Conservation (phyloP, 2,888 invertebrate genomes). For the Trachelus iudaicus region DNA sequence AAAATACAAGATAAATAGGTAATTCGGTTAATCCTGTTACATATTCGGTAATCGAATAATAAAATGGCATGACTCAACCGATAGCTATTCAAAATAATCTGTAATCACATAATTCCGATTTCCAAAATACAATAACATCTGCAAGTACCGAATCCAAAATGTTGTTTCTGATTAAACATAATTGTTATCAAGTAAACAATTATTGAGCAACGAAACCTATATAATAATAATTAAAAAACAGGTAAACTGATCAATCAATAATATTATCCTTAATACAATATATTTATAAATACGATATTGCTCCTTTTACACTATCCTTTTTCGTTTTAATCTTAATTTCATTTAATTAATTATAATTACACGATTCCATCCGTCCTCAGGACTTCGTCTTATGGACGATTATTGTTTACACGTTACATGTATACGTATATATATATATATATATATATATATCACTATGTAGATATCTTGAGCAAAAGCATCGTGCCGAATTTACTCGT, state of each 20-base stretch:
- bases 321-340: background rate
- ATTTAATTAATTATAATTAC: too few species aligned
- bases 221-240: background rate
- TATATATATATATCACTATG: background rate
- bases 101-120: background rate
- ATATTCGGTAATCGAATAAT: background rate
- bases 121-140: background rate
- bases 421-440: background rate
- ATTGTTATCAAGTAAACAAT: background rate
- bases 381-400: background rate
- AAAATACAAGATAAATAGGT: background rate
- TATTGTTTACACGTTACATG: background rate
- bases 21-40: background rate
- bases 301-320: background rate
- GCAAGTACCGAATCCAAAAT: too few species aligned
- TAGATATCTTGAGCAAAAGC: conserved; percentile 16
- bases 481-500: conserved; percentile 5
- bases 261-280: background rate
- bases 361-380: too few species aligned
- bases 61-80: background rate
- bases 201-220: background rate
- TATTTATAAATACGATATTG: conserved; percentile 6
- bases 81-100: background rate
- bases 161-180: too few species aligned
- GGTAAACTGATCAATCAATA: background rate